These are phyloP conservation scores for Lichenostomus cassidix DNA, from an alignment of 2,113 vertebrate species.

Conservation along the genomic window DNA sequence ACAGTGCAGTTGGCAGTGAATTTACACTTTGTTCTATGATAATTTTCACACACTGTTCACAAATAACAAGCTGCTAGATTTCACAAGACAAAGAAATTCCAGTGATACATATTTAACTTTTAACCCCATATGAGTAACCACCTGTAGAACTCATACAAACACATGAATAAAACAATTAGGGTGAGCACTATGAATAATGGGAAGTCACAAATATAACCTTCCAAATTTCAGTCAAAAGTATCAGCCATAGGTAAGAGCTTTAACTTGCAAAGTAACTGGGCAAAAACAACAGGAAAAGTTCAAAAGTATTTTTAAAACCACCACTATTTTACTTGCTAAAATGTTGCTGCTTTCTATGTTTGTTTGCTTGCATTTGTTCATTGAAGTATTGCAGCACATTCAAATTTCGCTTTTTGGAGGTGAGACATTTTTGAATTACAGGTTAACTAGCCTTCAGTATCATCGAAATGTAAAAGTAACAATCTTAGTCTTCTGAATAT, in stretches of 20 bases:
- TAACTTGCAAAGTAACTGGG: background rate
- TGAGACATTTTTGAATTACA: background rate
- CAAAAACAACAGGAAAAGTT: background rate
- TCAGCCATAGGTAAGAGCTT: background rate
- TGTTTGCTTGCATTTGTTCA: background rate
- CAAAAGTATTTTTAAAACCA: background rate
- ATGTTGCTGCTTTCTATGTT: background rate
- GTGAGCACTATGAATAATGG: background rate
- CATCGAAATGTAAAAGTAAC: background rate
- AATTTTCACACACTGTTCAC: constrained; percentile 4
- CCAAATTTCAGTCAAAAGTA: background rate
- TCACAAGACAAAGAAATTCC: background rate
- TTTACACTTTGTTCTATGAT: background rate
- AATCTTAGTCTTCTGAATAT: background rate
- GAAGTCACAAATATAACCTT: background rate
- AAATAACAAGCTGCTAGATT: background rate
- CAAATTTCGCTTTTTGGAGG: background rate
- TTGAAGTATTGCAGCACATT: background rate
- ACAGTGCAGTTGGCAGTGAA: background rate
- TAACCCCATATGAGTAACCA: background rate
- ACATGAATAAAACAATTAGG: background rate
- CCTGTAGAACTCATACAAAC: background rate
- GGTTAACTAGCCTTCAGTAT: background rate
- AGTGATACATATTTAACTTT: background rate
- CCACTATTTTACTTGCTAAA: background rate